Base-by-base conservation (phyloP, 2,797 vertebrate genomes). In the Muscicapa striata region DNA sequence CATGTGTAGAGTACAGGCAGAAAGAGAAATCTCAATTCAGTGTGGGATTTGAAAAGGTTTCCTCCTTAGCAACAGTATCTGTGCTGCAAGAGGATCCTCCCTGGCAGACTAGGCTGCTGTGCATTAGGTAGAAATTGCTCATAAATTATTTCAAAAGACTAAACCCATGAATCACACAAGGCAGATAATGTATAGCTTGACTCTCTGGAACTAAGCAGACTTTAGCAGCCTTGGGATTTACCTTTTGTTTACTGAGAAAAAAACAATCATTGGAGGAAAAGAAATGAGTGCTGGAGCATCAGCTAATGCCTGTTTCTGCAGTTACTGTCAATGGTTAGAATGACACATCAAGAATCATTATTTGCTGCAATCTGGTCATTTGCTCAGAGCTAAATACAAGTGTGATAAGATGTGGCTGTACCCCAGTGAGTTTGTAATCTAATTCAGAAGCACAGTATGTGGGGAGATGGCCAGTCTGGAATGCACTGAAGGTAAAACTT, bases 381-480 rank as follows among this genome's bases (percentile, higher is more conserved):
- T 85, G 62, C 43, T 91, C 73, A 77, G 76, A 81, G 69, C 49
- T 81, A 78, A 92, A 79, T 52, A 40, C n/a, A 66, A 57, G 22
- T 21, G 45, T 48, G 58, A 12, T 23, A 48, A 51, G 26, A 76
- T 55, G 43, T 66, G 85, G 58, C 24, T 68, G 13, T 86, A 66
- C 41, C 49, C 30, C 55, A 43, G 30, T 40, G 69, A 66, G 51
- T 64, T 74, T 83, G n/a, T 46, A 40, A 43, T 16, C n/a, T 49
- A n/a, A 77, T 74, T 87, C 46, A 51, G n/a, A 80, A 87, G 38
- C 38, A 30, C 4, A 48, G 43, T 5, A 5, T 27, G 69, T 36
- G 66, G 58, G 45, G 79, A 75, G 38, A 63, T 43, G 72, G 89
- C 45, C 62, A 68, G 27, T 23, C 45, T 68, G 68, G 40, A 48